phyloP scores from a whole-genome alignment of 2,888 invertebrate genomes.

The Drosophila neotestacea region DNA sequence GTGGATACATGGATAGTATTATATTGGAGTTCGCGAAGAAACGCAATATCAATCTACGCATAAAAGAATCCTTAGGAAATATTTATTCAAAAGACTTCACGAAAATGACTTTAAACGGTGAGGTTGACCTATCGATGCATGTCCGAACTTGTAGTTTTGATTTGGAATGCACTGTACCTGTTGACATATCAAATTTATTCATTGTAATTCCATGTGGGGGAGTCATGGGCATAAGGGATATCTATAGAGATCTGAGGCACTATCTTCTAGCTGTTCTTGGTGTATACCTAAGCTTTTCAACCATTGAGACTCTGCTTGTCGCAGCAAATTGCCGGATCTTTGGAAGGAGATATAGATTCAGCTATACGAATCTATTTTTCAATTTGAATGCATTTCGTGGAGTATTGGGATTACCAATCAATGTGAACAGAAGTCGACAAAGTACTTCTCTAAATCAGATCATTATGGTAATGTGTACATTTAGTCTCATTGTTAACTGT shows the following conservation, averaged over 20 bases:
- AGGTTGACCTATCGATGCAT: conserved; percentile 29
- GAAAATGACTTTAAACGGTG: neutral
- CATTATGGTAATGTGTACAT: conserved; percentile 37
- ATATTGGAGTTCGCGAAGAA: conserved; percentile 16
- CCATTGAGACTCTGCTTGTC: conserved; percentile 27
- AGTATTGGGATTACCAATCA: conserved; percentile 34
- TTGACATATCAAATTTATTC: neutral
- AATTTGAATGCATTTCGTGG: conserved; percentile 32
- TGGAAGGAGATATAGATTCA: neutral
- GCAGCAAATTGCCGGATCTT: neutral
- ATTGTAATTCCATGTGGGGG: conserved; percentile 45
- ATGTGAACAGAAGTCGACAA: conserved; percentile 2
- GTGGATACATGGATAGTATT: neutral
- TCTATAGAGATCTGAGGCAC: conserved; percentile 5
- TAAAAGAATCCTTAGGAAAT: neutral
- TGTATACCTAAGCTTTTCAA: conserved; percentile 30
- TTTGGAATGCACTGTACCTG: neutral
- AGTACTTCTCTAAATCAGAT: conserved; percentile 36
- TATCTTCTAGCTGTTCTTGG: conserved; percentile 19
- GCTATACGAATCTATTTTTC: conserved; percentile 15
- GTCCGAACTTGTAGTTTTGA: neutral
- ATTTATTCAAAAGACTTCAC: neutral
- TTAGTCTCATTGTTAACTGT: conserved; percentile 40
- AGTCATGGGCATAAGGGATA: conserved; percentile 15
- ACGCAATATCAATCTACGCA: conserved; percentile 5